Base-by-base conservation (phyloP, 2,797 vertebrate genomes). In the Gymnodraco acuticeps region DNA sequence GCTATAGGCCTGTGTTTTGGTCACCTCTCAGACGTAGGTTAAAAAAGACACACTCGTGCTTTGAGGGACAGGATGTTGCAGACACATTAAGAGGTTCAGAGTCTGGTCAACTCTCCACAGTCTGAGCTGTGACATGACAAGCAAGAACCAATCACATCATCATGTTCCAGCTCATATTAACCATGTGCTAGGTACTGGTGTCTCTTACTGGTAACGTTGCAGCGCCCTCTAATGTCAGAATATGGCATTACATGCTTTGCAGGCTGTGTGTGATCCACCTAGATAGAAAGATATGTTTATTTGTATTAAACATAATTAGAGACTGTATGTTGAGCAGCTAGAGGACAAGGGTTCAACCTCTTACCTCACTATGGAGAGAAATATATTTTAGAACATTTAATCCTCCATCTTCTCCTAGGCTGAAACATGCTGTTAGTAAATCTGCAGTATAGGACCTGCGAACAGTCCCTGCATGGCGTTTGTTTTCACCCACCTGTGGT, bases 211-310 rank as follows among this genome's bases (percentile, higher is more conserved):
- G 19, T 81, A 66, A 70, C 10, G 61, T 5, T 1, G 38, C 73
- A 69, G 78, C 70, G 14, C 87, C 87, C 77, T 87, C 91, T 47
- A 6, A 75, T 90, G 91, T 43, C 58, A 1, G 42, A 66, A 59
- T 1, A 0, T 2, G 56, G 20, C 3, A 65, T 42, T 73, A 8
- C 54, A 43, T 4, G 0, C 19, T 43, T 33, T 0, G 11, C 69
- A 27, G 8, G 16, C 13, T 13, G 0, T 6, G 3, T 59, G 19
- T 19, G 1, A 17, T 43, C 33, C 9, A 51, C 19, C 17, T 4
- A 0, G 61, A 73, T 13, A 33, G 14, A 16, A 42, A 58, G n/a
- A 79, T 17, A 19, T 47, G 5, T 19, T 15, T 51, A 47, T 50
- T 20, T 1, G 27, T 23, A 52, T 68, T 2, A 41, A 64, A 56